phyloP scores from a whole-genome alignment of 2,113 vertebrate genomes.

The Tamias sibiricus region DNA sequence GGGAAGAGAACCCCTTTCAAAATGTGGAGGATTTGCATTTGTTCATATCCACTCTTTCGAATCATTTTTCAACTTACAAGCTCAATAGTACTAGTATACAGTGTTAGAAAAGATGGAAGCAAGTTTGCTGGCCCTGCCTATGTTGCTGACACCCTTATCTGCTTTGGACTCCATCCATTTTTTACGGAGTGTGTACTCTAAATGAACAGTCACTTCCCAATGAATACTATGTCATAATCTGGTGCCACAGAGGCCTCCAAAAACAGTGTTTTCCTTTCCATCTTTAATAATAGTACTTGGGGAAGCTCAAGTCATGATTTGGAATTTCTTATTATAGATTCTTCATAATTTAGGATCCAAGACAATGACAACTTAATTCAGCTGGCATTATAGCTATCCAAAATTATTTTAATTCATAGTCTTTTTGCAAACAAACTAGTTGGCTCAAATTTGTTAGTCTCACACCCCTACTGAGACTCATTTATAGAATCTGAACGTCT shows the following conservation, averaged over 20 bases:
- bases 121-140: neutral
- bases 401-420: slow-evolving; percentile 33
- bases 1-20: neutral
- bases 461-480: slow-evolving; percentile 12
- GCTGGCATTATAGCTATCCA: neutral
- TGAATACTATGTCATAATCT: neutral
- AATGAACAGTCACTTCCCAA: neutral
- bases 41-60: neutral
- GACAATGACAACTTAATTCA: slow-evolving; percentile 49
- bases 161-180: neutral
- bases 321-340: neutral
- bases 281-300: neutral
- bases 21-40: neutral
- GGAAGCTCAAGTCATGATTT: neutral
- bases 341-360: slow-evolving; percentile 11
- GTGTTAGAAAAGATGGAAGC: neutral
- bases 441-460: slow-evolving; percentile 28
- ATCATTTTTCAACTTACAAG: neutral
- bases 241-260: neutral
- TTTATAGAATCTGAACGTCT: slow-evolving; percentile 15
- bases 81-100: neutral
- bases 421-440: slow-evolving; percentile 38
- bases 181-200: neutral
- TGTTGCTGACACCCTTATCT: neutral
- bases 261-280: neutral